Base-by-base conservation (phyloP, 2,888 invertebrate genomes). In the Calameuta pallipes region DNA sequence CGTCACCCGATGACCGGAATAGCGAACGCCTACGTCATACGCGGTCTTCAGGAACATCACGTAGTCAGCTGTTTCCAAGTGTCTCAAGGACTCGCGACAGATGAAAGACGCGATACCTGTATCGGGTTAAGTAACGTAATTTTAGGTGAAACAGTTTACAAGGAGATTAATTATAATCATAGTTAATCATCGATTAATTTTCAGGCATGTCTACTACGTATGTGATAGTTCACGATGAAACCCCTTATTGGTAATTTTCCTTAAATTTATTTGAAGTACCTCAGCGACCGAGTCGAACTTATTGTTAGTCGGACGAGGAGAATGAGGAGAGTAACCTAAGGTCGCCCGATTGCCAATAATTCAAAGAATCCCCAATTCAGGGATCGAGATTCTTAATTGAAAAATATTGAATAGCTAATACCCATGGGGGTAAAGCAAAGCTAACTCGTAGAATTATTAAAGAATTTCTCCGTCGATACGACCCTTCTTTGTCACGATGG, bases 1-100 rank as follows among this genome's bases (percentile, higher is more conserved):
- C 74, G 74, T 74, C 74, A 35, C n/a, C 11, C 34, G n/a, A 6
- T 36, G 74, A 74, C 74, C 74, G 74, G 36, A 74, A 74, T 74
- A 74, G 74, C 74, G 30, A 34, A 74, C 23, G 30, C 36, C 74
- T 36, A 74, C 74, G 74, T 74, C 74, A 74, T 56, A 56, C 74
- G 36, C n/a, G 13, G 23, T 74, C 74, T 35, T 35, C 74, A 30
- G 31, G 74, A 74, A 74, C 37, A 74, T 34, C 30, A n/a, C 74
- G 34, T 30, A 74, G 74, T 74, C 74, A 74, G 74, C 74, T 74
- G 74, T 35, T 74, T 34, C 36, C 31, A 34, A 71, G 31, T 71
- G 71, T 71, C 71, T 71, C 71, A 71, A 71, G 71, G 71, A 71
- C 33, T 71, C 71, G 15, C 71, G 71, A 71, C 71, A 71, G 12